A percentile compares a stretch with the other conserved stretches of the same genome.
Conservation (phyloP, 2,888 invertebrate species). For the Chesias legatella region DNA sequence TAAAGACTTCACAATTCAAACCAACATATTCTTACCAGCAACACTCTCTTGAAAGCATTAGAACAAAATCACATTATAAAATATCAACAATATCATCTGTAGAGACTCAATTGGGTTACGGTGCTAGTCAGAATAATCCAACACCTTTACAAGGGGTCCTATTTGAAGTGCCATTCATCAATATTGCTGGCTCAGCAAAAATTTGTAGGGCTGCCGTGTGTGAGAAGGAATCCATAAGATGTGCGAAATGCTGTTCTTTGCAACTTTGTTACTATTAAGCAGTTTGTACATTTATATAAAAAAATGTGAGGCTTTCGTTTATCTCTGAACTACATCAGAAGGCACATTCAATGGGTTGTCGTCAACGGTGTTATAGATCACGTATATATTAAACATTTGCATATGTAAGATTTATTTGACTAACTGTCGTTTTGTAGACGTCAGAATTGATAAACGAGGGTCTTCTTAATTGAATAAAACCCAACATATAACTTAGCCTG, state of each 20-base stretch:
- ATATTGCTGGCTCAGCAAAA: conserved; percentile 27
- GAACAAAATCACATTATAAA: conserved; percentile 18
- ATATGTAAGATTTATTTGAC: too few relatives aligned
- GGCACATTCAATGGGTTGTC: too few relatives aligned
- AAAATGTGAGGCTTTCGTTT: too few relatives aligned
- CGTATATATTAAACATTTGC: too few relatives aligned
- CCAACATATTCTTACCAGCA: conserved; percentile 39
- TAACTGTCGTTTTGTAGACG: too few relatives aligned
- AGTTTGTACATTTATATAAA: too few relatives aligned
- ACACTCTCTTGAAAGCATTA: conserved; percentile 35
- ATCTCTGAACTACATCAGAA: too few relatives aligned
- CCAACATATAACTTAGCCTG: too few relatives aligned
- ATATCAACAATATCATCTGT: conserved; percentile 1
- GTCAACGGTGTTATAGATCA: too few relatives aligned
- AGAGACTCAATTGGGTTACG: conserved; percentile 4
- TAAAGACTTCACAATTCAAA: conserved; percentile 28
- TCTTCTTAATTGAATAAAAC: too few relatives aligned
- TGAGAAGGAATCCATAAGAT: not conserved
- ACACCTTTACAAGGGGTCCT: conserved; percentile 23
- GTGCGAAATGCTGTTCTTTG: not conserved
- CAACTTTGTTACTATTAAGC: too few relatives aligned
- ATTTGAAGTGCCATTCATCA: conserved; percentile 34
- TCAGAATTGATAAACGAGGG: too few relatives aligned
- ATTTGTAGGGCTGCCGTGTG: conserved; percentile 10
- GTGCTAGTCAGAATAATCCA: conserved; percentile 7